A percentile compares a stretch with the other conserved stretches of the same genome.
Evolutionary conservation across 1,140 invertebrate species (phyloP).

Genomic region (Nilaparvata lugens): DNA sequence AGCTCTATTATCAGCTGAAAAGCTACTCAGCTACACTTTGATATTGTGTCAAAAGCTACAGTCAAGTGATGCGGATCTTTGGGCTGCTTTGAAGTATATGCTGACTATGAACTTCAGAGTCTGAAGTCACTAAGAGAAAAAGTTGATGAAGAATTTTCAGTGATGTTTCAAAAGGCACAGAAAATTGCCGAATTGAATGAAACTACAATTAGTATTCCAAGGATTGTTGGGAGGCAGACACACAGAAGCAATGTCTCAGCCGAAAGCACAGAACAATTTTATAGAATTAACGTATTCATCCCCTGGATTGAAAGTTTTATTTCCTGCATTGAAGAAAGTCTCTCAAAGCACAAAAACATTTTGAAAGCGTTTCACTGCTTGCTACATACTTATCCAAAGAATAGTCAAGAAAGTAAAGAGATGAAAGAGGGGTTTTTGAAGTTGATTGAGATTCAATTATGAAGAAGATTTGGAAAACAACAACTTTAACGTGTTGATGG

Average conservation of each 20-base stretch:
- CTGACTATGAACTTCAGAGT: neutral
- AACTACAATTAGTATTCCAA: neutral
- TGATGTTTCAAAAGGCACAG: neutral
- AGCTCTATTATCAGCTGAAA: neutral
- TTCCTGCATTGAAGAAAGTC: slow-evolving; percentile 4
- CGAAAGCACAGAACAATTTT: neutral
- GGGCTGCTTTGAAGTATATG: neutral
- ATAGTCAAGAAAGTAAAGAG: neutral
- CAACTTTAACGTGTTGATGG: too few species aligned
- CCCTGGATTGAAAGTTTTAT: slow-evolving; percentile 7
- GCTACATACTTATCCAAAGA: too few species aligned
- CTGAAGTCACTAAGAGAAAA: too few species aligned
- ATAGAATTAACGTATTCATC: neutral
- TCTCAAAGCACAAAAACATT: slow-evolving; percentile 1
- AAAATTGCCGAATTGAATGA: neutral
- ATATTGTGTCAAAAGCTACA: neutral
- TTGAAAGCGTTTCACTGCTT: neutral
- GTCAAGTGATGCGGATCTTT: neutral
- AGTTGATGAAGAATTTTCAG: neutral
- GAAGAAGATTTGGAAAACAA: too few species aligned
- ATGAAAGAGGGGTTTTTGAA: slow-evolving; percentile 1
- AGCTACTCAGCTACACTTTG: neutral
- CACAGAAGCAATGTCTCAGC: neutral
- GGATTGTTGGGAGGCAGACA: neutral
- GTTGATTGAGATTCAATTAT: neutral